Conservation (phyloP, 2,888 invertebrate genomes). For the Drosophila percnosoma region DNA sequence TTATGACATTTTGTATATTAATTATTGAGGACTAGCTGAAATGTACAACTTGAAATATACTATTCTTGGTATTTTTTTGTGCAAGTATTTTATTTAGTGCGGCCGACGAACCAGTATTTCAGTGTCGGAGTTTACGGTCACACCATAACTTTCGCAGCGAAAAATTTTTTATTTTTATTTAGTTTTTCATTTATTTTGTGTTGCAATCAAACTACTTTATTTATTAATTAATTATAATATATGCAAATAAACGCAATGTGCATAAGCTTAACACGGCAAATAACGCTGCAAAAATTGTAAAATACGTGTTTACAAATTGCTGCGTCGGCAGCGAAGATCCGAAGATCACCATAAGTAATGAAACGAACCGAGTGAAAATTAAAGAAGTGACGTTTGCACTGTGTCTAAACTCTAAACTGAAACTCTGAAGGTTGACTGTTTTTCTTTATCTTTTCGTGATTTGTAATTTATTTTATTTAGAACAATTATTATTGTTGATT, state of each 20-base stretch:
- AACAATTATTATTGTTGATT: slow-evolving; percentile 19
- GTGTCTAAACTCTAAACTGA: slow-evolving; percentile 53
- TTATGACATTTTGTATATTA: too few species aligned
- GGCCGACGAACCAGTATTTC: slow-evolving; percentile 34
- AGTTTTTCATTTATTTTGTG: slow-evolving; percentile 46
- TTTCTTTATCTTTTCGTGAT: slow-evolving; percentile 16
- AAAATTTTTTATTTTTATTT: slow-evolving; percentile 59
- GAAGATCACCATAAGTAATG: slow-evolving; percentile 55
- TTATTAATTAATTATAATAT: slow-evolving; percentile 25
- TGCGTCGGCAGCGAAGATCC: slow-evolving; percentile 48
- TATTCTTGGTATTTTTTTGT: slow-evolving; percentile 29
- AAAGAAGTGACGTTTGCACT: slow-evolving; percentile 64
- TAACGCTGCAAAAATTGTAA: slow-evolving; percentile 13
- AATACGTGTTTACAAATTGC: slow-evolving; percentile 15
- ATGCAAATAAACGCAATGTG: slow-evolving; percentile 17
- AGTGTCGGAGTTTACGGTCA: slow-evolving; percentile 37
- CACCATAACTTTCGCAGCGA: slow-evolving; percentile 56
- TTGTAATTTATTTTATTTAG: slow-evolving; percentile 40
- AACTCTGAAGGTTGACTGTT: slow-evolving; percentile 43
- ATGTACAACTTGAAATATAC: neutral
- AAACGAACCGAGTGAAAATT: slow-evolving; percentile 60
- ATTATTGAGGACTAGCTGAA: neutral
- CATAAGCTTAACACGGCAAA: slow-evolving; percentile 19
- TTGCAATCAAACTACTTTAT: slow-evolving; percentile 31
- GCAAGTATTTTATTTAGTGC: neutral